phyloP scores from a whole-genome alignment of 2,797 vertebrate genomes.

The Acrocephalus scirpaceus region DNA sequence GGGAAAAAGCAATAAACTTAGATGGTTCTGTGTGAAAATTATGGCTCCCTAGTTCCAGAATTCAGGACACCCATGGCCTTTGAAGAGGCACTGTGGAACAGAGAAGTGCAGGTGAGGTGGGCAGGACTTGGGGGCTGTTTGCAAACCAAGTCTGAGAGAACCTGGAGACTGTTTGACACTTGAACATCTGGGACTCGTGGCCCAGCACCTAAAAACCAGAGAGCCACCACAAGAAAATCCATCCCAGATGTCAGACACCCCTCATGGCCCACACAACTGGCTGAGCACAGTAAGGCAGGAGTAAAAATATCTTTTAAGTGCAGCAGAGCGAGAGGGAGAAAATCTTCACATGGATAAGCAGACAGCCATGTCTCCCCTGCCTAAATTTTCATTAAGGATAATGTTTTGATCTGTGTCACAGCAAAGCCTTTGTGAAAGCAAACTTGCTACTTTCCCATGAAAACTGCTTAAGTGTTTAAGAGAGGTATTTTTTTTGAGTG shows the following conservation, averaged over 20 bases:
- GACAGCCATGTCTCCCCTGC: background rate
- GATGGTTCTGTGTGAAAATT: background rate
- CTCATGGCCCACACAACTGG: slow-evolving; percentile 3
- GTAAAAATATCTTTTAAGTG: slow-evolving; percentile 2
- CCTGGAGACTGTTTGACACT: background rate
- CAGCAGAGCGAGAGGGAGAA: slow-evolving; percentile 1
- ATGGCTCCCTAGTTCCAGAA: slow-evolving; percentile 3
- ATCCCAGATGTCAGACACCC: slow-evolving; percentile 7
- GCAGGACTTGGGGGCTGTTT: background rate
- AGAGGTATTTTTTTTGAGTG: background rate
- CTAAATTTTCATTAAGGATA: background rate
- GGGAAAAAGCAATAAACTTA: background rate
- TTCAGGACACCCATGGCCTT: background rate
- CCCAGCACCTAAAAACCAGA: slow-evolving; percentile 21
- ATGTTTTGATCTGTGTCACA: background rate
- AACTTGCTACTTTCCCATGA: background rate
- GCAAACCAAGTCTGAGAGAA: background rate
- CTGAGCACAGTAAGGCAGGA: background rate
- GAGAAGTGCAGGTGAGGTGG: background rate
- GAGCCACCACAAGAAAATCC: background rate
- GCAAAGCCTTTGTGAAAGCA: background rate
- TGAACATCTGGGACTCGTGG: slow-evolving; percentile 17
- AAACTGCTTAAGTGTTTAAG: background rate
- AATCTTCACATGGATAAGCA: background rate
- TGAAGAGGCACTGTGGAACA: background rate